Evolutionary conservation across 2,113 vertebrate species (phyloP), one percentile per base, ranked within the genome.

Genomic region (Megaleporinus macrocephalus): DNA sequence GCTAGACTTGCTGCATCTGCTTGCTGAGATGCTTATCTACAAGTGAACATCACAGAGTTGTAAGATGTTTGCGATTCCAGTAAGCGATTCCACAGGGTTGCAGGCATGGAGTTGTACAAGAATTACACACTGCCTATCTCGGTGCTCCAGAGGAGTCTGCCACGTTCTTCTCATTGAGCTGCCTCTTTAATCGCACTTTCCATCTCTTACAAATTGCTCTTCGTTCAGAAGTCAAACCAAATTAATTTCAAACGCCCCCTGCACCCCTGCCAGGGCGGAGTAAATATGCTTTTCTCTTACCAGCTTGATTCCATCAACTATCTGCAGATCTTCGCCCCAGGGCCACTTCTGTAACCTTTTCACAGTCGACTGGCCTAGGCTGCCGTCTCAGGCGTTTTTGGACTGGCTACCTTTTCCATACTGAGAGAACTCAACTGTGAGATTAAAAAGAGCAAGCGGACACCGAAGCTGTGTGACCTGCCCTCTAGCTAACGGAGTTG

Each of bases 401-500:
- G 76, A 74, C 30, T 44, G 27, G 41, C 59, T 62, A 65, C 71
- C 71, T 81, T 14, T 74, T 24, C 77, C 59, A 53, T 15, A 49
- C 62, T 82, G 80, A 61, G 76, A 79, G 84, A 85, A 85, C 16
- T 85, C 80, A 79, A 44, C 76, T 85, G 80, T 82, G 76, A 85
- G 77, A 82, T 82, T 82, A 82, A 61, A 84, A 82, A 79, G 53
- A 75, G 80, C 65, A 79, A 73, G 73, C 27, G 18, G 41, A 78
- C 55, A 69, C 55, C 20, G 61, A 78, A 78, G 70, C 63, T 70
- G 44, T 81, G 44, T 78, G 79, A 79, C 82, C 82, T 81, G 57
- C 75, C 84, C 76, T 82, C 26, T 5, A 78, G 69, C 79, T 66
- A 66, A 81, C 65, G 62, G 30, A 68, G 73, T 41, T 61, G 47